These are phyloP conservation scores for Psittacula echo DNA, from an alignment of 2,797 vertebrate genomes.

Conservation along the genomic window DNA sequence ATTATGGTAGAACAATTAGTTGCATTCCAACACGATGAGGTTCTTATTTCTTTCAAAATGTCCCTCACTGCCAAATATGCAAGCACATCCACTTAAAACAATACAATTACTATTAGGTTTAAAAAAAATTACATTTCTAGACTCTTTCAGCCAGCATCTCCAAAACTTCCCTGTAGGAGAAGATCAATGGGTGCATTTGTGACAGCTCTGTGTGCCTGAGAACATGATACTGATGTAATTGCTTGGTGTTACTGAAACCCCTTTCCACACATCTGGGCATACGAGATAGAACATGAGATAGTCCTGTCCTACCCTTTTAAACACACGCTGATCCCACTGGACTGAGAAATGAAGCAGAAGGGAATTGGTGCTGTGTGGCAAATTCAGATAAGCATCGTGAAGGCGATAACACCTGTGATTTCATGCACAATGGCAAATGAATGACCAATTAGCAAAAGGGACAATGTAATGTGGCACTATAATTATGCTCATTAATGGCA, in stretches of 20 bases:
- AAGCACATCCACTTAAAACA: conserved; percentile 20
- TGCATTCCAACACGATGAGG: conserved; percentile 35
- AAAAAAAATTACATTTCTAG: neutral
- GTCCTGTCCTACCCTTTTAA: conserved; percentile 1
- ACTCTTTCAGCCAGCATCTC: neutral
- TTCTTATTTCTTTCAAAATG: conserved; percentile 35
- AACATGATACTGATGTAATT: conserved; percentile 20
- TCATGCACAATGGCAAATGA: conserved; percentile 54
- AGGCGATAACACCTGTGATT: conserved; percentile 34
- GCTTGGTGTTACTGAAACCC: neutral
- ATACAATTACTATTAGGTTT: neutral
- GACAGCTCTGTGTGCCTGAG: neutral
- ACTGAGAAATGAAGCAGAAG: conserved; percentile 52
- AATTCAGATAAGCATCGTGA: conserved; percentile 30
- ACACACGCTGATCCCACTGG: conserved; percentile 17
- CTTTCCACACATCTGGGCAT: conserved; percentile 30
- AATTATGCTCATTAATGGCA: conserved; percentile 63
- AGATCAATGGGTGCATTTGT: conserved; percentile 22
- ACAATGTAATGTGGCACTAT: conserved; percentile 46
- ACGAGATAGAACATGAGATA: neutral
- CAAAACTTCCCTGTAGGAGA: neutral
- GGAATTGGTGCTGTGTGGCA: conserved; percentile 16
- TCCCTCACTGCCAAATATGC: neutral
- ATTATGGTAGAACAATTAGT: conserved; percentile 46
- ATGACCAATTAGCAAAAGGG: conserved; percentile 62